These are phyloP conservation scores for Gymnoscopelus microlampas DNA, from an alignment of 2,797 vertebrate species.

Conservation along the genomic window DNA sequence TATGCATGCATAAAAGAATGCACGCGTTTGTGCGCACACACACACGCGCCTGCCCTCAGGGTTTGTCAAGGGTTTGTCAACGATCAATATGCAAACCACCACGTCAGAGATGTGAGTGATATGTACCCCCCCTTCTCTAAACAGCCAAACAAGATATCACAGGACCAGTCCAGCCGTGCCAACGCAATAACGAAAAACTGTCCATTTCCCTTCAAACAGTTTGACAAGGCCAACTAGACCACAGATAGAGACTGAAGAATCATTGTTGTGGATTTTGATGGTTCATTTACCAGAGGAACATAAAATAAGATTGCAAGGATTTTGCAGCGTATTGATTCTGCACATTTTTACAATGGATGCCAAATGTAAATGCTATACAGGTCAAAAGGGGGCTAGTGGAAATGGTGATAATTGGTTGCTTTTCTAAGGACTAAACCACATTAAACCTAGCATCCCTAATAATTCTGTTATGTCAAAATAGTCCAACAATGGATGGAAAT, in stretches of 20 bases:
- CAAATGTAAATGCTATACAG: background rate
- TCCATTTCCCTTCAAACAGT: constrained; percentile 25
- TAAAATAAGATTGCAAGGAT: background rate
- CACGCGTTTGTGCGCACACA: background rate
- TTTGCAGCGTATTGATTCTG: background rate
- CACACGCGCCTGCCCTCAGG: background rate
- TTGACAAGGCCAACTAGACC: constrained; percentile 12
- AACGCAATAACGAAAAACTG: constrained; percentile 25
- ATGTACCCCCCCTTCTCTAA: constrained; percentile 16
- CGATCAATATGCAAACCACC: constrained; percentile 17
- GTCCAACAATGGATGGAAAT: no score
- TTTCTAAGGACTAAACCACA: no score
- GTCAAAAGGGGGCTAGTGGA: no score
- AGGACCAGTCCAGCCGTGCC: background rate
- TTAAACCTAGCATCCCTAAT: no score
- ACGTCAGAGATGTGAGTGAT: constrained; percentile 13
- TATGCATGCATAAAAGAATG: no score
- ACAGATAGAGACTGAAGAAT: background rate
- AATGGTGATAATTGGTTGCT: no score
- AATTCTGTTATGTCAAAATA: no score
- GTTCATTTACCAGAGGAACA: background rate
- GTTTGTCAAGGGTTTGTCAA: constrained; percentile 19
- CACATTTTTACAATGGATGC: background rate
- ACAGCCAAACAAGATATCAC: constrained; percentile 22
- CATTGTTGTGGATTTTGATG: background rate